Base-by-base conservation (phyloP, 2,888 invertebrate species). In the Trisateles emortualis region DNA sequence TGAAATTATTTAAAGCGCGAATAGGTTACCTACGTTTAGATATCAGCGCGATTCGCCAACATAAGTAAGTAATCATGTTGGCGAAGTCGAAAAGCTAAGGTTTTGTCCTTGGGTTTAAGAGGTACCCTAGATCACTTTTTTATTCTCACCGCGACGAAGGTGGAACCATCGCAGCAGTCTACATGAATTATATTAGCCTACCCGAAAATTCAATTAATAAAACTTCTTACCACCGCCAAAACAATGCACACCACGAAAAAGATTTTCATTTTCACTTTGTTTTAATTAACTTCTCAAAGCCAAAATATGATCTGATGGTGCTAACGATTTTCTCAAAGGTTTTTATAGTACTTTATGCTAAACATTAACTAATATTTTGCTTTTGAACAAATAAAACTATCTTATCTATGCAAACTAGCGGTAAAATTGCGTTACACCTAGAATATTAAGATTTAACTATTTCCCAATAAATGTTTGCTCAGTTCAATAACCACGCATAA, bases 301-400 rank as follows among this genome's bases (percentile, higher is more conserved):
- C 35, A 17, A 59, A 54, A 38, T 11, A 22, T 29, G 35, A 45
- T 68, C 43, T 71, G 72, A 62, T 67, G 58, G 62, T 56, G 32
- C 32, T 52, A 42, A 44, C 26, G 22, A 52, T 52, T 55, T 64
- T 54, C 52, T 58, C 76, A 76, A 57, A 30, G 77, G 80, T 79
- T 83, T 87, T 84, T 89, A 88, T 88, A 87, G 71, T 59, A 17
- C 40, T 66, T 60, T 74, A 61, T 64, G 68, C 56, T 68, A 77
- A 76, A 64, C 59, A 76, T 71, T 80, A 73, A 76, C 54, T 55
- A 45, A 62, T 61, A 8, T 59, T 66, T 62, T 52, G 57, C 46
- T 60, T 64, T 48, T 62, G 33, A 76, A 63, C 71, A 80, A 79
- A 81, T 77, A 81, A 16, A 60, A 55, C 72, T 74, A 78, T 77